phyloP scores from a whole-genome alignment of 1,140 invertebrate genomes.

The Copidosoma floridanum region DNA sequence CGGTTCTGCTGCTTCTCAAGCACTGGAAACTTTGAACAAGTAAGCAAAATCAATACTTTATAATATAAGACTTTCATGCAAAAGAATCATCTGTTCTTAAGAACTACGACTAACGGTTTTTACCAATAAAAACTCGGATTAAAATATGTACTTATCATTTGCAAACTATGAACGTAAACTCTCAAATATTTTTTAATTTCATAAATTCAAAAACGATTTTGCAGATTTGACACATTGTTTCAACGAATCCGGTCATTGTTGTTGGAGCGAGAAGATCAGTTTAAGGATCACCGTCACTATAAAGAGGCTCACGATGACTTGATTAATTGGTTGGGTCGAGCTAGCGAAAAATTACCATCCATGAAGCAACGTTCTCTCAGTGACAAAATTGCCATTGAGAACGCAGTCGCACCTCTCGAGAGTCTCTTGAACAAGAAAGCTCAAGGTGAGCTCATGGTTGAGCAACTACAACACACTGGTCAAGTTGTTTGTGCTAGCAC shows the following conservation, averaged over 20 bases:
- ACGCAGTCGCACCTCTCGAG: conserved; percentile 81
- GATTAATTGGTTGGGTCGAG: conserved; percentile 77
- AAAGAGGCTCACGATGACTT: conserved; percentile 89
- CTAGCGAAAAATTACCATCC: conserved; percentile 84
- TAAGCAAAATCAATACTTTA: conserved; percentile 34
- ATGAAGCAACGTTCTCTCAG: conserved; percentile 80
- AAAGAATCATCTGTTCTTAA: background rate
- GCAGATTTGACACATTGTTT: conserved; percentile 46
- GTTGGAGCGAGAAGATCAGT: conserved; percentile 78
- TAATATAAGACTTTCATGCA: no score
- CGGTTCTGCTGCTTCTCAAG: conserved; percentile 77
- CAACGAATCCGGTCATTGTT: conserved; percentile 65
- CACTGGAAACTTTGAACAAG: conserved; percentile 76
- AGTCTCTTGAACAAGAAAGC: conserved; percentile 84
- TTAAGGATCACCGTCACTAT: conserved; percentile 81
- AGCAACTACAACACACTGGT: conserved; percentile 81
- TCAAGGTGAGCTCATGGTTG: conserved; percentile 83
- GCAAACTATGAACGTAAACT: no score
- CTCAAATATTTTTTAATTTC: no score
- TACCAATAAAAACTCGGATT: background rate
- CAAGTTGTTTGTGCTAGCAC: conserved; percentile 83
- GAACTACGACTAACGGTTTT: background rate
- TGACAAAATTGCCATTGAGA: conserved; percentile 85
- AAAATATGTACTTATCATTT: no score
- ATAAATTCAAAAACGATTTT: background rate